phyloP scores from a whole-genome alignment of 2,888 invertebrate species.

The Xanthia icteritia region DNA sequence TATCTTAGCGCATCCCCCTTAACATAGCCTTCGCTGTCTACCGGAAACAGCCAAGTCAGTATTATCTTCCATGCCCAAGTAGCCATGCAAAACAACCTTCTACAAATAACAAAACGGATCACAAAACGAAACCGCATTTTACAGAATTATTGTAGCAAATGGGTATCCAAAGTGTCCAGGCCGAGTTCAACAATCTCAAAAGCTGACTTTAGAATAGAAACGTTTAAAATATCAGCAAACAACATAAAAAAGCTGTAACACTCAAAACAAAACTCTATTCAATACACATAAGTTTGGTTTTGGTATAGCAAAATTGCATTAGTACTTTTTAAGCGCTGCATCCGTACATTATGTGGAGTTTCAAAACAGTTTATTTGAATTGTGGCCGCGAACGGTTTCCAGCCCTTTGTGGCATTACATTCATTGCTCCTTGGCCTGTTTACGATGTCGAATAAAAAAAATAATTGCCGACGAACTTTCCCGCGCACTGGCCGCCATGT shows the following conservation, averaged over 20 bases:
- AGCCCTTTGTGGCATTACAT: slow-evolving; percentile 66
- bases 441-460: slow-evolving; percentile 62
- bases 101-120: slow-evolving; percentile 1
- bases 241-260: slow-evolving; percentile 26
- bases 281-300: slow-evolving; percentile 6
- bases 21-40: background rate
- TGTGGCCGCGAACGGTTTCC: slow-evolving; percentile 47
- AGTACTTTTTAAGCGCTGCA: slow-evolving; percentile 52
- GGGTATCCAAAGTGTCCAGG: slow-evolving; percentile 25
- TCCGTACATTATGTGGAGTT: slow-evolving; percentile 51
- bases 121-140: slow-evolving; percentile 19
- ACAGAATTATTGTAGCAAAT: slow-evolving; percentile 35
- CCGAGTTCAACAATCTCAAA: slow-evolving; percentile 31
- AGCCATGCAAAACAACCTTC: background rate
- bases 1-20: no score
- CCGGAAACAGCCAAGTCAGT: background rate
- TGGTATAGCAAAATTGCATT: slow-evolving; percentile 25
- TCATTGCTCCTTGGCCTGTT: slow-evolving; percentile 58
- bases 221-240: slow-evolving; percentile 48
- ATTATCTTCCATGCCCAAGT: background rate
- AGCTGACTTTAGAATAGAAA: slow-evolving; percentile 39
- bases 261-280: slow-evolving; percentile 31
- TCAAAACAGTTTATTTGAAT: slow-evolving; percentile 65
- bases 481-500: slow-evolving; percentile 37
- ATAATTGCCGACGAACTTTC: slow-evolving; percentile 39